A percentile compares a stretch with the other conserved stretches of the same genome.
Conservation (phyloP, 1,140 invertebrate species). For the Achatina immaculata region DNA sequence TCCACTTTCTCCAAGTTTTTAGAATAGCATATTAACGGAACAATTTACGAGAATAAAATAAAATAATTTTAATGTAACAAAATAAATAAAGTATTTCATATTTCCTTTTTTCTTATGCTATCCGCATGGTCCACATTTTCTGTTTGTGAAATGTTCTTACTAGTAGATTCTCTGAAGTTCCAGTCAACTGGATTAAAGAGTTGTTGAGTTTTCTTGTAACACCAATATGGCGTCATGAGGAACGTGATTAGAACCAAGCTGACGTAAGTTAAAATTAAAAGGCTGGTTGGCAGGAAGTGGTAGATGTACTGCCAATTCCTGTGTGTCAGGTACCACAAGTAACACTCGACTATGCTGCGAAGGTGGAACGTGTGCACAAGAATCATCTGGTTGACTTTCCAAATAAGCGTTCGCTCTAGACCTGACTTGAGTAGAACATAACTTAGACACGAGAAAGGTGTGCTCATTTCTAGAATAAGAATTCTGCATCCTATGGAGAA, state of each 20-base stretch:
- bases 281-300: slow-evolving; percentile 51
- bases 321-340: slow-evolving; percentile 59
- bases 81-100: no score
- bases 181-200: slow-evolving; percentile 65
- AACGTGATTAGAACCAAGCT: slow-evolving; percentile 60
- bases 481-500: slow-evolving; percentile 61
- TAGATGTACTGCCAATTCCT: slow-evolving; percentile 57
- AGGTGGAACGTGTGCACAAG: slow-evolving; percentile 66
- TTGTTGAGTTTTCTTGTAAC: slow-evolving; percentile 67
- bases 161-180: slow-evolving; percentile 55
- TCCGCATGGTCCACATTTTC: background rate
- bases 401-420: slow-evolving; percentile 52
- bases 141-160: background rate
- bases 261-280: slow-evolving; percentile 57
- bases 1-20: no score
- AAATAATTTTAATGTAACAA: no score
- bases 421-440: slow-evolving; percentile 65
- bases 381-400: slow-evolving; percentile 66
- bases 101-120: background rate
- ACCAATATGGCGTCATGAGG: slow-evolving; percentile 69
- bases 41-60: no score
- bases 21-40: no score
- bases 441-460: slow-evolving; percentile 64
- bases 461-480: slow-evolving; percentile 66
- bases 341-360: slow-evolving; percentile 62